Evolutionary conservation across 2,797 vertebrate genomes (phyloP).

Genomic region (Hydrophis major): DNA sequence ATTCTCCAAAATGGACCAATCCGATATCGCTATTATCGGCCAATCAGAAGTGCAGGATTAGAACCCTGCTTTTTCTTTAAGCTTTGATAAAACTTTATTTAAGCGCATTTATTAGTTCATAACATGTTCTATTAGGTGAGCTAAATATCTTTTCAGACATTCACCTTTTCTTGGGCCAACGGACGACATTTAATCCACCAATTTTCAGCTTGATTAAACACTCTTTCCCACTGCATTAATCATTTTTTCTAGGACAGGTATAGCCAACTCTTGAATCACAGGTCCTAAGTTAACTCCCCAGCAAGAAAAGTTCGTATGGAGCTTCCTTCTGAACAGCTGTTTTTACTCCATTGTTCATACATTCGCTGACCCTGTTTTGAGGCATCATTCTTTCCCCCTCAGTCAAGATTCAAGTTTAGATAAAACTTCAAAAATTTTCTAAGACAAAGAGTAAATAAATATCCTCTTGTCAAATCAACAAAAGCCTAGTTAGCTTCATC

Average conservation of each 20-base stretch:
- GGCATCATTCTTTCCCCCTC: not conserved
- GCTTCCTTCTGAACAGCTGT: slow-evolving; percentile 32
- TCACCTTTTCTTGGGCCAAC: not conserved
- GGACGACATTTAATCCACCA: not conserved
- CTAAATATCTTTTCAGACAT: not conserved
- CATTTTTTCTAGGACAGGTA: not conserved
- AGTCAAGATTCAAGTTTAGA: slow-evolving; percentile 3
- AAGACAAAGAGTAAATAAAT: slow-evolving; percentile 16
- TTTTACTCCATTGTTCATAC: accelerated
- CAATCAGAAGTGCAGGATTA: too few species aligned
- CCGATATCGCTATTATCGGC: too few species aligned
- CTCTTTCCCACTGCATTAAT: not conserved
- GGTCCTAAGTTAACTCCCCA: not conserved
- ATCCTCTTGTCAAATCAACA: slow-evolving; percentile 33
- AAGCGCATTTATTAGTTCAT: too few species aligned
- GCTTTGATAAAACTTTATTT: too few species aligned
- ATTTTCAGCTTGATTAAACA: not conserved
- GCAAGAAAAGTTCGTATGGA: not conserved
- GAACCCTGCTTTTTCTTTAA: too few species aligned
- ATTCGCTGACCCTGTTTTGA: not conserved
- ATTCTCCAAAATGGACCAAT: too few species aligned
- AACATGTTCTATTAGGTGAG: not conserved
- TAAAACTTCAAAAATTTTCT: not conserved
- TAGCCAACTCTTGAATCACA: not conserved
- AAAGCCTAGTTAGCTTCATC: slow-evolving; percentile 18